Evolutionary conservation across 2,797 vertebrate species (phyloP), one percentile per base, ranked within the genome.

Genomic region (Pseudomugil gertrudae): DNA sequence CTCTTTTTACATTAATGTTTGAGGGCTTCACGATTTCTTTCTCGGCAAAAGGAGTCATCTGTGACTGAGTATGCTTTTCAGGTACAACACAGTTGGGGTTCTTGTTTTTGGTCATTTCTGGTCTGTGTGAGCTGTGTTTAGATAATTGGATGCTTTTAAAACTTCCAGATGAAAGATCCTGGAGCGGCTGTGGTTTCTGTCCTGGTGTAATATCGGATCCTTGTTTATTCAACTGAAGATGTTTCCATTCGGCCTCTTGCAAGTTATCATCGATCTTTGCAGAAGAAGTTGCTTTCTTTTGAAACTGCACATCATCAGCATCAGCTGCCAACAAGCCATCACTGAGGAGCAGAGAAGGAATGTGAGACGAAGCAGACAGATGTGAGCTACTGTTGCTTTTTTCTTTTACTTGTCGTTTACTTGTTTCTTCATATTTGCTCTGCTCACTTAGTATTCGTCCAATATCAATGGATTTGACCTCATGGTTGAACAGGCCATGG

Each of bases 391-490:
- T 14, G 9, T 24, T 65, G 21, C 38, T 74, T 19, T 80, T 76
- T 33, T 79, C 60, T 55, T 75, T 69, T 47, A 11, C 17, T 45
- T 65, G 43, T 17, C 57, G 17, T 40, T 48, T 55, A 33, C 30
- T n/a, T n/a, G n/a, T 63, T 45, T 61, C 65, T 19, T 57, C 79
- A 38, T 15, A 54, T 51, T 84, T 90, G 58, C 63, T 80, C 59
- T 89, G 72, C 53, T 90, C 78, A 58, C 83, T 91, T 69, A 96
- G 79, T 45, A 96, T 69, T 23, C 96, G 94, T 53, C 94, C 91
- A 65, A 97, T 95, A n/a, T 96, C 87, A 17, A 95, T 63, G 8
- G 96, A 97, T 78, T 96, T 96, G 66, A 97, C 94, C 58, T 96
- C 93, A 23, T 93, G 93, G 74, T 93, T 95, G 78, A 98, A 97